Percentiles rank a stretch among this genome's conserved stretches.
Evolutionary conservation across 1,140 invertebrate species (phyloP).

Genomic region (Trialeurodes vaporariorum): DNA sequence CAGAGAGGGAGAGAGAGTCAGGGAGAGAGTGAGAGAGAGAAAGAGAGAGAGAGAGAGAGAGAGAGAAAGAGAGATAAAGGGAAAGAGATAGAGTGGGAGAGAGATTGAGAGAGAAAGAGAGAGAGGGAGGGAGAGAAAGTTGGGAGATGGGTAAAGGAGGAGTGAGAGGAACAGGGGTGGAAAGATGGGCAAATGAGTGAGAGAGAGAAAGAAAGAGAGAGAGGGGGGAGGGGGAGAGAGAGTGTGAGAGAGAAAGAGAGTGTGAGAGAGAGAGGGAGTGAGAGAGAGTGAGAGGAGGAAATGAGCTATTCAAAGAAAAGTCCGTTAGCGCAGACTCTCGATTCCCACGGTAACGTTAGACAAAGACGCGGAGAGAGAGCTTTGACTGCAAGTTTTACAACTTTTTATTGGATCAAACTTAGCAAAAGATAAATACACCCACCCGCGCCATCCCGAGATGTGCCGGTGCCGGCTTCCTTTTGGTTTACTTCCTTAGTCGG

Average conservation of each 20-base stretch:
- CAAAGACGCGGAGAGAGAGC: conserved; percentile 13
- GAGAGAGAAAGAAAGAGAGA: neutral
- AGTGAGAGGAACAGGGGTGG: no score
- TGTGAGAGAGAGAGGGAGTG: neutral
- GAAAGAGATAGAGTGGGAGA: no score
- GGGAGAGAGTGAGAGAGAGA: no score
- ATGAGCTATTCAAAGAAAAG: conserved; percentile 16
- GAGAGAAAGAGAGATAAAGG: no score
- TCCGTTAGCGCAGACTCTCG: conserved; percentile 26
- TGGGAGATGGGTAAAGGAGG: no score
- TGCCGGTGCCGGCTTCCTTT: conserved; percentile 18
- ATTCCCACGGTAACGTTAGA: conserved; percentile 15
- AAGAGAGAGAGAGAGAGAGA: no score
- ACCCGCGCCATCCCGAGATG: no score
- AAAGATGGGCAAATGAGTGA: neutral
- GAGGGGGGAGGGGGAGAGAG: neutral
- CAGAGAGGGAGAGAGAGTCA: conserved; percentile 22
- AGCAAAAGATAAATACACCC: conserved; percentile 26
- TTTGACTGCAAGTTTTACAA: conserved; percentile 20
- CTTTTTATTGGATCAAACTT: conserved; percentile 29
- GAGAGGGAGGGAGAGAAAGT: no score
- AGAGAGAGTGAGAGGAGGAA: conserved; percentile 11
- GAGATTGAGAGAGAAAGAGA: no score
- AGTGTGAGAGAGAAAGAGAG: no score
- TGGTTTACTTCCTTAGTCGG: no score